Conservation (phyloP, 1,140 invertebrate species). For the Microplitis demolitor region DNA sequence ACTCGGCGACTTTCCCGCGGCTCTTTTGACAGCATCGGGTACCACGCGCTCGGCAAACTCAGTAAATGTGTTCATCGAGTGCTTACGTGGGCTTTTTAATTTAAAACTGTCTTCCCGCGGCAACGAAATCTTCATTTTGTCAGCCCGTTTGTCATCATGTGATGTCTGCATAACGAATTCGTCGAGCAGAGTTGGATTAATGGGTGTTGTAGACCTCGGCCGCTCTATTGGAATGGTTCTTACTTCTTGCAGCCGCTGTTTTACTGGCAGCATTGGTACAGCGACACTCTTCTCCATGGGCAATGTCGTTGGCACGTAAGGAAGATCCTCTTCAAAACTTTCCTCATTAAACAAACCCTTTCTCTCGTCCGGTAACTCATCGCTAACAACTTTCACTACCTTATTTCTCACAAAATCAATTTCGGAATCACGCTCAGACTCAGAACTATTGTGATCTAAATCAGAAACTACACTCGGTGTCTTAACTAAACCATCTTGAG, state of each 20-base stretch:
- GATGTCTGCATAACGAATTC: constrained; percentile 66
- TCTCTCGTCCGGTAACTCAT: constrained; percentile 64
- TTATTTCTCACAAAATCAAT: constrained; percentile 62
- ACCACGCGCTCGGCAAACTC: constrained; percentile 52
- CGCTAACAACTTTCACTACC: constrained; percentile 43
- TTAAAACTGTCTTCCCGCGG: constrained; percentile 66
- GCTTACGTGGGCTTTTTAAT: constrained; percentile 53
- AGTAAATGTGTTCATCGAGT: constrained; percentile 49
- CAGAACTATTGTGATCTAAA: constrained; percentile 73
- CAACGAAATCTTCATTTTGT: constrained; percentile 73
- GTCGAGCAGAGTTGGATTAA: constrained; percentile 78
- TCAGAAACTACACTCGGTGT: constrained; percentile 54
- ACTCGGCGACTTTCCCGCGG: constrained; percentile 45
- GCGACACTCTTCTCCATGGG: constrained; percentile 81
- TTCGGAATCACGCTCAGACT: constrained; percentile 76
- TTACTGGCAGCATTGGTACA: constrained; percentile 79
- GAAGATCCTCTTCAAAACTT: constrained; percentile 85
- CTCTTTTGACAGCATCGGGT: constrained; percentile 34
- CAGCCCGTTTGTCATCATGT: constrained; percentile 53
- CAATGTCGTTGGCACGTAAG: constrained; percentile 84
- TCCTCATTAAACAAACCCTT: constrained; percentile 80
- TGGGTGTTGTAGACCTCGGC: constrained; percentile 83
- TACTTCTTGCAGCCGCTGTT: constrained; percentile 71
- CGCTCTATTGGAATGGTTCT: constrained; percentile 83
- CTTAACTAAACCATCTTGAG: constrained; percentile 32